phyloP scores from a whole-genome alignment of 2,113 vertebrate genomes.

The Dolichallabes microphthalmus region DNA sequence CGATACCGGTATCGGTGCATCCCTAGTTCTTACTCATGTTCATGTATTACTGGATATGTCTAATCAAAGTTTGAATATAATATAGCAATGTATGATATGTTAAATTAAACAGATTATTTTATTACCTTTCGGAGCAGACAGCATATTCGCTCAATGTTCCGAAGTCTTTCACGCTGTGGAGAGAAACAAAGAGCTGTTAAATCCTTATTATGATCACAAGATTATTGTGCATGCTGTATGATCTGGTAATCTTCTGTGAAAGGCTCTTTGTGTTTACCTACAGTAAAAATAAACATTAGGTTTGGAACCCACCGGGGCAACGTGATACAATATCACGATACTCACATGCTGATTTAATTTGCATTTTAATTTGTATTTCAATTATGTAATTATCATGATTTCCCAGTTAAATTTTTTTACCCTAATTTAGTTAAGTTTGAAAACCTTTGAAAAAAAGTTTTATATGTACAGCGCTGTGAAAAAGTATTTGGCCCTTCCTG shows the following conservation, averaged over 20 bases:
- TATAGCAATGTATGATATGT: neutral
- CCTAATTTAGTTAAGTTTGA: no score
- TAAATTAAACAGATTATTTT: neutral
- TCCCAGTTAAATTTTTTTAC: no score
- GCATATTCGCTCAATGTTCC: conserved; percentile 97
- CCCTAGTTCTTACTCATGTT: neutral
- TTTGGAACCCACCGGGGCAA: no score
- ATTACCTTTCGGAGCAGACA: conserved; percentile 95
- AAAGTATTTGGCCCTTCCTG: no score
- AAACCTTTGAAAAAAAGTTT: no score
- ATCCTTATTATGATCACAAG: neutral
- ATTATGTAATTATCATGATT: no score
- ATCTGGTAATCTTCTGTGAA: neutral
- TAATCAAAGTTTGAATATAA: neutral
- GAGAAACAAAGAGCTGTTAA: conserved; percentile 45
- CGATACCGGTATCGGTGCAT: no score
- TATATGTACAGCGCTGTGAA: no score
- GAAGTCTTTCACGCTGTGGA: conserved; percentile 88
- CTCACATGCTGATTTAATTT: no score
- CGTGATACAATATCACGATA: no score
- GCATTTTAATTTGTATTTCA: no score
- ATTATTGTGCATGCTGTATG: neutral
- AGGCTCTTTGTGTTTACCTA: neutral
- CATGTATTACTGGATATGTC: neutral
- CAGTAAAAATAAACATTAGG: no score